Conservation (phyloP, 1,140 invertebrate genomes). For the Anastrepha obliqua region DNA sequence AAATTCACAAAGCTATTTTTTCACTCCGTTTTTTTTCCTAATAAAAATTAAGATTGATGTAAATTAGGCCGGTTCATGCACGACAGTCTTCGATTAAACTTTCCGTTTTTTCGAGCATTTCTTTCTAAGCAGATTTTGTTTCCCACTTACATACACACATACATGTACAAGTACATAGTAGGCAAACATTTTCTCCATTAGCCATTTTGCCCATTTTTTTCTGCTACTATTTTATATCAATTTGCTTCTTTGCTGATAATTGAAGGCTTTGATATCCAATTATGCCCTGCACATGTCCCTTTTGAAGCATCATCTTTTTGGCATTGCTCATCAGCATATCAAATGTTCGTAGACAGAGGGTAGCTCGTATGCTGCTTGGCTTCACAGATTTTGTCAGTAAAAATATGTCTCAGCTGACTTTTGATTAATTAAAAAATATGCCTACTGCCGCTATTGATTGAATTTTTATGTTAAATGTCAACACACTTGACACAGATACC, state of each 20-base stretch:
- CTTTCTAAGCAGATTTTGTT: not conserved
- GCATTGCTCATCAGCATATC: not conserved
- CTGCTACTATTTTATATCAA: not conserved
- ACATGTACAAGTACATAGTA: not conserved
- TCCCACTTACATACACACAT: not conserved
- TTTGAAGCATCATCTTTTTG: not conserved
- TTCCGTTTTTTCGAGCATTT: not conserved
- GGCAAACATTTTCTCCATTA: not conserved
- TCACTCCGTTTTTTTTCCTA: slow-evolving; percentile 12
- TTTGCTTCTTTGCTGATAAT: not conserved
- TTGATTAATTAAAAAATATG: slow-evolving; percentile 53
- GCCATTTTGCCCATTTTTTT: not conserved
- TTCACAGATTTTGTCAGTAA: not conserved
- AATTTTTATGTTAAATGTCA: slow-evolving; percentile 40
- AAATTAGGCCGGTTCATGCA: slow-evolving; percentile 43
- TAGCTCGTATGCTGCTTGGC: no score
- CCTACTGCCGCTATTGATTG: slow-evolving; percentile 17
- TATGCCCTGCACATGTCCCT: not conserved
- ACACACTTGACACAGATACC: slow-evolving; percentile 25
- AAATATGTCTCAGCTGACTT: not conserved
- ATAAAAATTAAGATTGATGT: slow-evolving; percentile 52
- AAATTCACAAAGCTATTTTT: not conserved
- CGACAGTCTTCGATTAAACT: slow-evolving; percentile 28
- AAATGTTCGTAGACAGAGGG: no score
- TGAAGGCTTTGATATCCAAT: slow-evolving; percentile 11